A percentile compares a stretch with the other conserved stretches of the same genome.
Conservation (phyloP, 2,113 vertebrate genomes). For the Dryoscopus gambensis region DNA sequence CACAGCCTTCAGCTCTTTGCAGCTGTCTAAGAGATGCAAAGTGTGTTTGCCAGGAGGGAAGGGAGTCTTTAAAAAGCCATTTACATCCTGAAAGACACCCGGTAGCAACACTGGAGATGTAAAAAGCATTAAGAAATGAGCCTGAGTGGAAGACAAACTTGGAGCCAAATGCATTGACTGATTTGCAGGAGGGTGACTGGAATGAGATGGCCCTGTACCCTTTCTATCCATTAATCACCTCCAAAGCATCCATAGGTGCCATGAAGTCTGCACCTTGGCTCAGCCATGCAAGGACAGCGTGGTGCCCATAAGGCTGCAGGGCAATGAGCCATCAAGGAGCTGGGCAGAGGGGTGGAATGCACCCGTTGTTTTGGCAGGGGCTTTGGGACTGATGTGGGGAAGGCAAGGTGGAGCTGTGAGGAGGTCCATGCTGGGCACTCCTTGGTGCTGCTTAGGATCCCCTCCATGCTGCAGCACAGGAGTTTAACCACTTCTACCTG, state of each 20-base stretch:
- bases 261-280: background rate
- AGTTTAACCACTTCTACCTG: background rate
- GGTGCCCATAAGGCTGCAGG: background rate
- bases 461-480: fast-evolving
- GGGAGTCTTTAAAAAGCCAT: slow-evolving; percentile 19
- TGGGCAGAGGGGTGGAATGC: background rate
- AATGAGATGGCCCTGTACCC: background rate
- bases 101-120: background rate
- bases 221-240: background rate
- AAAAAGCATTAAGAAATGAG: slow-evolving; percentile 8
- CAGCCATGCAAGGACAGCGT: background rate
- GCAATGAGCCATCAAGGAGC: background rate
- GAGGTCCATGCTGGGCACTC: background rate
- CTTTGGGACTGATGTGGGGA: fast-evolving
- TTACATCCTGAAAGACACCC: background rate
- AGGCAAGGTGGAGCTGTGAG: background rate
- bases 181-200: background rate
- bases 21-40: background rate
- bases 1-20: background rate
- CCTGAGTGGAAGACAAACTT: background rate
- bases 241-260: background rate
- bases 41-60: background rate
- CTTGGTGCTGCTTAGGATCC: background rate
- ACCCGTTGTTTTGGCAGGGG: background rate
- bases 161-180: background rate